Evolutionary conservation across 2,113 vertebrate genomes (phyloP), one percentile per base, ranked within the genome.

Genomic region (Andinoacara biseriatus): DNA sequence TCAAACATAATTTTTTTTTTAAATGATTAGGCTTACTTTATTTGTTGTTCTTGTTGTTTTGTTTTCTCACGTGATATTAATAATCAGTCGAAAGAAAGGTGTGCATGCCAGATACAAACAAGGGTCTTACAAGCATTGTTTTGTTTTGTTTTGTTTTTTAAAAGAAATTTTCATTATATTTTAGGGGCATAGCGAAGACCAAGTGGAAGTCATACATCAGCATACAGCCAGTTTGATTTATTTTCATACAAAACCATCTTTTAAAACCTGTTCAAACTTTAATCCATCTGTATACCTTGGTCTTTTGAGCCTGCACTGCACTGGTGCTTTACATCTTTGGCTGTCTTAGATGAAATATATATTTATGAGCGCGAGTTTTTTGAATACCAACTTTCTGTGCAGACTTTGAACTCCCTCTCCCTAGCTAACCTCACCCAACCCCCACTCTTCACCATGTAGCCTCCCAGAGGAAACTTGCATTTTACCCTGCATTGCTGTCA

Each of bases 401-500:
- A 87, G 88, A 89, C 82, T 87, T 90, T 90, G 86, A 78, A 90
- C 87, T 91, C 87, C 69, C 82, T 95, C 93, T 94, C 93, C 94
- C 93, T 57, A 91, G 85, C 83, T 93, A 90, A 94, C 94, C 94
- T 62, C 88, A 86, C 93, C 94, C 94, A 94, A 91, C 94, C 95
- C 95, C 94, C 92, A 93, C 82, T 80, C 77, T 58, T 72, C 78
- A 78, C 86, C 89, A 83, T 76, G 76, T 81, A 86, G 92, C 76
- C 85, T 93, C 91, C 91, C 91, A 90, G 86, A 94, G 92, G 93
- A 94, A 94, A 94, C 89, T 75, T 92, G 89, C 87, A 88, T 72
- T 91, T 92, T 91, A 90, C 90, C 77, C 87, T 87, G 76, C 57
- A 43, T 83, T 93, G 83, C 92, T 91, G 89, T 94, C 94, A 93